These are phyloP conservation scores for Poecilia velifera DNA, from an alignment of 2,797 vertebrate species.

Conservation along the genomic window DNA sequence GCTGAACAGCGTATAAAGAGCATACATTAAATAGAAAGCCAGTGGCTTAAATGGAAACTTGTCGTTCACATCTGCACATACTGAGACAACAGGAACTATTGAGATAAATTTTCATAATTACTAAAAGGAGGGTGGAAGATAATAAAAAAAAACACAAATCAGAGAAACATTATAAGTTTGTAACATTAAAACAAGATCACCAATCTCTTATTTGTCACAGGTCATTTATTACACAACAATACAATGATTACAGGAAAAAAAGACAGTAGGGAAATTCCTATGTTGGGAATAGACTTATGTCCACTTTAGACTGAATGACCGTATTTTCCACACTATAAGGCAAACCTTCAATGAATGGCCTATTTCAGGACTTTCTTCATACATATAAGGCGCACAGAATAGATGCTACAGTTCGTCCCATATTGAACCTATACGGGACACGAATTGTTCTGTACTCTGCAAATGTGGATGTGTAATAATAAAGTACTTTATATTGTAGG, in stretches of 20 bases:
- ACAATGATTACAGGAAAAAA: neutral
- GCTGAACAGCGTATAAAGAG: neutral
- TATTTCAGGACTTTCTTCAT: no score
- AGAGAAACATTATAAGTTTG: neutral
- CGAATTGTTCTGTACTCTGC: no score
- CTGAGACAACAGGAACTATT: neutral
- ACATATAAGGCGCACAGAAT: no score
- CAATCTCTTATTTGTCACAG: neutral
- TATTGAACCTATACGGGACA: no score
- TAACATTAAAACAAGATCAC: neutral
- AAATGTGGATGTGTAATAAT: no score
- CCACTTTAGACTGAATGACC: neutral
- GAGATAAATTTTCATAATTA: neutral
- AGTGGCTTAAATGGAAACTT: neutral
- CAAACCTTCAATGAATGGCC: no score
- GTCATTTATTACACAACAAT: neutral
- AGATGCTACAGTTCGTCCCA: no score
- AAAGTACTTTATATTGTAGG: no score
- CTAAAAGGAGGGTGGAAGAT: neutral
- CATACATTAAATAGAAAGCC: neutral
- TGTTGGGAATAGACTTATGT: neutral
- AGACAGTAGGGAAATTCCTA: no score
- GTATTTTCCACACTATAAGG: no score
- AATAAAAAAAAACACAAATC: neutral
- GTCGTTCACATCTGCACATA: neutral